Percentiles rank a stretch among this genome's conserved stretches.
phyloP scores from a whole-genome alignment of 1,140 invertebrate genomes.

The Gyrodactylus salaris region DNA sequence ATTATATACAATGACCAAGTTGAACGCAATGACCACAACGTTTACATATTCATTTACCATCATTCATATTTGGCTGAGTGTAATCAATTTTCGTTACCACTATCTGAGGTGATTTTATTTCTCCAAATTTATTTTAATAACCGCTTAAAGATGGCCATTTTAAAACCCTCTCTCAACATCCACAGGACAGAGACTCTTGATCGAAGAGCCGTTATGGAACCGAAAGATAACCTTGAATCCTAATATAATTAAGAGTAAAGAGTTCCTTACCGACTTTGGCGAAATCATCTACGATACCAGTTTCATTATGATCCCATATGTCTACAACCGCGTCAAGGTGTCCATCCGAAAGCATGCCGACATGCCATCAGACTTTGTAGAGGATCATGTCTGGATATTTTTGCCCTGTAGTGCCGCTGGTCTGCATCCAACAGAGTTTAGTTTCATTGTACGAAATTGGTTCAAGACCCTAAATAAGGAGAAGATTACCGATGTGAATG shows the following conservation, averaged over 20 bases:
- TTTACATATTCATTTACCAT: no score
- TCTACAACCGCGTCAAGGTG: background rate
- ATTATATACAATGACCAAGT: no score
- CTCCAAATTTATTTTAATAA: no score
- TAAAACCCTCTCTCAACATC: background rate
- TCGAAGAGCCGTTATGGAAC: background rate
- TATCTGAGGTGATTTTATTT: no score
- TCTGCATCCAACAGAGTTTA: background rate
- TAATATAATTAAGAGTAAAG: background rate
- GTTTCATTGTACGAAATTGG: background rate
- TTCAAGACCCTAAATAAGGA: background rate
- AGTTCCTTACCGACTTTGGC: background rate
- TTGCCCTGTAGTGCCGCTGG: background rate
- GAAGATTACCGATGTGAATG: background rate
- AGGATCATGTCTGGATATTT: background rate
- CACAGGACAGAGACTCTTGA: background rate
- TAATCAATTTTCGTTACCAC: no score
- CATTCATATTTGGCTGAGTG: no score
- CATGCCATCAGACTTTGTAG: background rate
- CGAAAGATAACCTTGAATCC: background rate
- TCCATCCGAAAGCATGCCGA: background rate
- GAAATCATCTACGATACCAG: background rate
- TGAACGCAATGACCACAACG: no score
- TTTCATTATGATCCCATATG: background rate
- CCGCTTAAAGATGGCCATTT: no score